Base-by-base conservation (phyloP, 2,113 vertebrate genomes). In the Leucosticte australis region DNA sequence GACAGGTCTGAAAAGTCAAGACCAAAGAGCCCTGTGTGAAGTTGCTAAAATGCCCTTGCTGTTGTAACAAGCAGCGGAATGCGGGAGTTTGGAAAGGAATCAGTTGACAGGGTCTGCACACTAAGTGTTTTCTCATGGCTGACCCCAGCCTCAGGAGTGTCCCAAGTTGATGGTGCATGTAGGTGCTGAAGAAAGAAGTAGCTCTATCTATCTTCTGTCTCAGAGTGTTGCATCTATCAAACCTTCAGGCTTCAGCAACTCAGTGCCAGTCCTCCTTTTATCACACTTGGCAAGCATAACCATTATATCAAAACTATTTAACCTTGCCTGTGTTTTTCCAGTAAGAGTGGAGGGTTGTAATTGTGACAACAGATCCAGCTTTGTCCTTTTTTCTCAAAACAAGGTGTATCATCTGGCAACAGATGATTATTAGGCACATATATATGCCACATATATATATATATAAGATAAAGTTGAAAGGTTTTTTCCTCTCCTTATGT, bases 71-170 rank as follows among this genome's bases (percentile, higher is more conserved):
- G 44, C 41, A 46, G 46, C 31, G 37, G 86, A 88, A 56, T 67
- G 63, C 13, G 31, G 53, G 41, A 20, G 14, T 89, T 89, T 4
- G 7, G 47, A 39, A 71, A 62, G 59, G 23, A 71, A 75, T 65
- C 0, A 0, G 3, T 89, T 90, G 75, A 46, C 57, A 56, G 73
- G 42, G 53, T 57, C 39, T 84, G 44, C 22, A n/a, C 0, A 0
- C 46, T 49, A 9, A 73, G 57, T 82, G 52, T 75, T 87, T 82
- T 79, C 39, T 90, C 35, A 17, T 85, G 75, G 39, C 53, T 74
- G 53, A 80, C 52, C 24, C 11, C 22, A 47, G 18, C 39, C 70
- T 85, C 77, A 47, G 56, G 41, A 27, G 35, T 3, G 15, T 83
- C 85, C 55, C n/a, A 26, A 74, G 49, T 56, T 11, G 30, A 60